Conservation (phyloP, 2,888 invertebrate genomes). For the Drosophila rubida region DNA sequence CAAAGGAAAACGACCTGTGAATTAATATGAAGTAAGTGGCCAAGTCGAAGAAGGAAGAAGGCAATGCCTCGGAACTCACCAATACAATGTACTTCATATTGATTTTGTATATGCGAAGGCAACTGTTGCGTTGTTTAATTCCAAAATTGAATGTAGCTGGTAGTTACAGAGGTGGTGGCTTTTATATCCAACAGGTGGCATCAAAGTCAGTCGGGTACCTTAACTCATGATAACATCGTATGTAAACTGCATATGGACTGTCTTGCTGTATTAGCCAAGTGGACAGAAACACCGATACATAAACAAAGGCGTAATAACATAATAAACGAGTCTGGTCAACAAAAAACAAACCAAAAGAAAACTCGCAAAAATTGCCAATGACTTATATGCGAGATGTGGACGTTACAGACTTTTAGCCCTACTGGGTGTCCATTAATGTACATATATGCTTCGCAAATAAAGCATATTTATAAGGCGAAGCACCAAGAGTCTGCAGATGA, state of each 20-base stretch:
- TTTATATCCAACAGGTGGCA: conserved; percentile 69
- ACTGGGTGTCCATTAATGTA: conserved; percentile 20
- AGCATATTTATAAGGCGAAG: conserved; percentile 20
- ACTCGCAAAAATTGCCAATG: conserved; percentile 44
- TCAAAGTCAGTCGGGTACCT: conserved; percentile 16
- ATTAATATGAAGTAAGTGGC: not conserved
- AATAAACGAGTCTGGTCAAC: conserved; percentile 55
- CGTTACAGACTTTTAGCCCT: conserved; percentile 28
- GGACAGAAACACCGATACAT: conserved; percentile 60
- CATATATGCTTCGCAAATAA: conserved; percentile 34
- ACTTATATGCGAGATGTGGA: conserved; percentile 24
- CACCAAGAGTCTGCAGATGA: conserved; percentile 1
- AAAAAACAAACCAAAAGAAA: conserved; percentile 36
- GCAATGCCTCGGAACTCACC: conserved; percentile 56
- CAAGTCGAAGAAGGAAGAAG: conserved; percentile 1
- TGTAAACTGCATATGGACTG: conserved; percentile 69
- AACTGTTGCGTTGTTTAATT: conserved; percentile 61
- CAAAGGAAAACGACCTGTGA: conserved; percentile 80
- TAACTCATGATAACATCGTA: conserved; percentile 67
- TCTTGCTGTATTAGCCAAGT: conserved; percentile 42
- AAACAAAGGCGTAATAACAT: conserved; percentile 59
- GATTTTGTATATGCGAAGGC: conserved; percentile 24
- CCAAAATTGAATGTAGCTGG: conserved; percentile 75
- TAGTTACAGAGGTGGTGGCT: conserved; percentile 44
- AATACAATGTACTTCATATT: conserved; percentile 78